Evolutionary conservation across 2,888 invertebrate genomes (phyloP).

Genomic region (Sarcophaga variegata): DNA sequence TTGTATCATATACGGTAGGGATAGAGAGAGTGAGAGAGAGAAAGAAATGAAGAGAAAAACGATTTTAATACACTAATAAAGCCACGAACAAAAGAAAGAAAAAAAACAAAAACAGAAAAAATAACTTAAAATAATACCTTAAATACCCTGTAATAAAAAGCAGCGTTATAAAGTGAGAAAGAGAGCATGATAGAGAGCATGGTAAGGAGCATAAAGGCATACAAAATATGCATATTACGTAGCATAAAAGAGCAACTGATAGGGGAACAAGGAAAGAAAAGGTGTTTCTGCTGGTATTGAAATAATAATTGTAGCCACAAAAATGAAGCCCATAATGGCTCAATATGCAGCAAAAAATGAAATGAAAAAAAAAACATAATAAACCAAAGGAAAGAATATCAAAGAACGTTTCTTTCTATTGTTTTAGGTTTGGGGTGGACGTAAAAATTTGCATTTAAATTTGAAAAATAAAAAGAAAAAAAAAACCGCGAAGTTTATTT

Average conservation of each 20-base stretch:
- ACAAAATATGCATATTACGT: neutral
- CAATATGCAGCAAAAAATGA: constrained; percentile 41
- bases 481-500: constrained; percentile 64
- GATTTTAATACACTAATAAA: neutral
- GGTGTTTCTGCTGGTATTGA: constrained; percentile 61
- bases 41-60: neutral
- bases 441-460: constrained; percentile 68
- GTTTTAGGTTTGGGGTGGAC: neutral
- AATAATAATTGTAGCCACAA: constrained; percentile 68
- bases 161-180: neutral
- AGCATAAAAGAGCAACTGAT: too few relatives aligned
- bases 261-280: constrained; percentile 38
- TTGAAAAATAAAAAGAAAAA: constrained; percentile 37
- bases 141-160: neutral
- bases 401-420: too few relatives aligned
- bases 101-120: neutral
- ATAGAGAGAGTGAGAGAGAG: neutral
- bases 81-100: neutral
- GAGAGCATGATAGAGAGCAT: neutral
- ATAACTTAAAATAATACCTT: constrained; percentile 22
- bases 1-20: neutral
- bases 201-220: neutral
- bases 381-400: too few relatives aligned
- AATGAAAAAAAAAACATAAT: constrained; percentile 23
- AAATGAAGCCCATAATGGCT: constrained; percentile 56